Conservation (phyloP, 2,113 vertebrate genomes). For the Galbula dea region DNA sequence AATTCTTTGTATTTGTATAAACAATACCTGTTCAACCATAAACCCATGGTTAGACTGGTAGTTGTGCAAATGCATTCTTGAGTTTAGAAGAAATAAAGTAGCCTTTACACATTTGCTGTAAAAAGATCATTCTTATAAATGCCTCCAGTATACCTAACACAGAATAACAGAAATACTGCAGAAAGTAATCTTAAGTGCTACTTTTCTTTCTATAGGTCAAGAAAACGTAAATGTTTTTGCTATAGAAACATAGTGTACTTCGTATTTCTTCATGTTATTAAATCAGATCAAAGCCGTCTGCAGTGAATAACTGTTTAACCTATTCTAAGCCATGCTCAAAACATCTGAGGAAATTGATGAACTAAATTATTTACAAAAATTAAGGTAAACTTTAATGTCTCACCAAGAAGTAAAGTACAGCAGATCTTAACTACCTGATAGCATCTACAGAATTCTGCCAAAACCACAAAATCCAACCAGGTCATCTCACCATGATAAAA, state of each 20-base stretch:
- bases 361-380: background rate
- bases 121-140: background rate
- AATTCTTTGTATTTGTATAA: background rate
- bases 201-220: background rate
- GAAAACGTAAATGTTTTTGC: background rate
- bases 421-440: background rate
- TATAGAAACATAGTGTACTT: background rate
- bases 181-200: background rate
- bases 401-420: background rate
- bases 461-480: background rate
- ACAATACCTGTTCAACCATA: background rate
- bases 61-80: background rate
- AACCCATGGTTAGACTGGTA: background rate
- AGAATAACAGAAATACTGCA: background rate
- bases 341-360: background rate
- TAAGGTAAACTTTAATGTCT: background rate
- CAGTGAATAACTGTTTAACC: background rate
- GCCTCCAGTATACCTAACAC: background rate
- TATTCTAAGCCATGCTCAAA: background rate
- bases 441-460: background rate
- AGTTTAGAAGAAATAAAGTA: background rate
- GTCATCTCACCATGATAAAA: background rate
- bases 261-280: background rate
- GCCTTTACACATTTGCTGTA: background rate
- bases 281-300: background rate